Evolutionary conservation across 2,888 invertebrate species (phyloP).

Genomic region (Parnassius apollo): DNA sequence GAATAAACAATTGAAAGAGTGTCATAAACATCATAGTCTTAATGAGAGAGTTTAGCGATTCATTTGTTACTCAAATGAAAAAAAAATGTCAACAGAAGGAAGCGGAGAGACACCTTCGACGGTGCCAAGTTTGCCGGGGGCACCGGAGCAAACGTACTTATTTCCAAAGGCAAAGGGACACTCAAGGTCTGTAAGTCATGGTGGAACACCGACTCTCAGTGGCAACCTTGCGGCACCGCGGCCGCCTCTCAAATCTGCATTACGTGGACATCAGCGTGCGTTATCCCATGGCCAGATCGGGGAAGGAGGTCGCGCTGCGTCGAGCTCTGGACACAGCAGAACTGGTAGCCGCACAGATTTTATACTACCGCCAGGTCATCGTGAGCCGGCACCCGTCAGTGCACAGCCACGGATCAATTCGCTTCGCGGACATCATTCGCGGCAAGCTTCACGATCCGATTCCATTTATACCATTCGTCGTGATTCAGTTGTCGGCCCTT

Average conservation of each 20-base stretch:
- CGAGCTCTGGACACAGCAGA: constrained; percentile 86
- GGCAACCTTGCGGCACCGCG: constrained; percentile 76
- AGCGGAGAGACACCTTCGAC: constrained; percentile 81
- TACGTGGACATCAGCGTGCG: constrained; percentile 90
- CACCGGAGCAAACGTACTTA: constrained; percentile 76
- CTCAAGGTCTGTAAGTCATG: constrained; percentile 92
- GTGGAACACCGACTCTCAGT: constrained; percentile 81
- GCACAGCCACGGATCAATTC: constrained; percentile 74
- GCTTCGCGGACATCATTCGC: constrained; percentile 84
- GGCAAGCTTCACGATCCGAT: constrained; percentile 94
- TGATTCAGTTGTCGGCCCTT: constrained; percentile 85
- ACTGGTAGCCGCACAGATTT: constrained; percentile 94
- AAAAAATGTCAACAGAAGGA: constrained; percentile 85
- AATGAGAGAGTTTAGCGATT: constrained; percentile 68
- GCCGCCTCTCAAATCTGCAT: constrained; percentile 87
- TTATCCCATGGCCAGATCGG: constrained; percentile 93
- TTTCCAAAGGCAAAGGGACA: constrained; percentile 84
- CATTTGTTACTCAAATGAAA: constrained; percentile 79
- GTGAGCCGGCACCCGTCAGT: constrained; percentile 80
- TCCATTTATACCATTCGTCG: constrained; percentile 93
- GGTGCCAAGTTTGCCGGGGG: constrained; percentile 74
- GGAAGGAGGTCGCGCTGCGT: constrained; percentile 68
- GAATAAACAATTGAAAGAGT: constrained; percentile 44
- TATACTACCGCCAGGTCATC: constrained; percentile 92
- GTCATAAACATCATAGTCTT: constrained; percentile 53